Evolutionary conservation across 2,113 vertebrate genomes (phyloP), one percentile per base, ranked within the genome.

Genomic region (Stegostoma tigrinum): DNA sequence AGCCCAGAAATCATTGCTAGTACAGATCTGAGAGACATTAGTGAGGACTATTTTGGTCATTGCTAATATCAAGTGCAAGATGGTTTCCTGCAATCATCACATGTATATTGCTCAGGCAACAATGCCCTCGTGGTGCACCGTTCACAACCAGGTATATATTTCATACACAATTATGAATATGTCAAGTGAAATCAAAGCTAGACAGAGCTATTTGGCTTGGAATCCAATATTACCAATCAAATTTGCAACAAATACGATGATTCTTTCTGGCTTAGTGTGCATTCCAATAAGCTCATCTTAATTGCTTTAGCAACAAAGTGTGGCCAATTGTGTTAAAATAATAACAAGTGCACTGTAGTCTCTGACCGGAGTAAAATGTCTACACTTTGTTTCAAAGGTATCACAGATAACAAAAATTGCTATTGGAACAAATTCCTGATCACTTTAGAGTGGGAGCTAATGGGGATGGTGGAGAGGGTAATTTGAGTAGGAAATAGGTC

Each of bases 21-120:
- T 96, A 97, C 98, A 15, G 99, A 99, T 97, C 98, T 99, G 42
- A 97, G 99, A 0, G 99, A 99, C 85, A 91, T 98, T 34, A 95
- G 96, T 0, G 97, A 97, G 93, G 98, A 98, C 96, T 96, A 97
- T 95, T 99, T 99, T 96, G 97, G 96, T 45, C 97, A 97, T 96
- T 99, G 99, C 97, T 97, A 96, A 97, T 1, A n/a, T 93, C 61
- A 93, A 93, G 34, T 23, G 10, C 61, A 66, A 66, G 6, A 52
- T 95, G 94, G 10, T 17, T 95, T 48, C 94, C 94, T 72, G 68
- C 67, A 95, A 72, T 52, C 15, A 75, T 75, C 68, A 64, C 8
- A 27, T 24, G 5, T 24, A 95, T 48, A 75, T 72, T 72, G 38
- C 72, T 95, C 27, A 95, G 70, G 21, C 3, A 48, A 14, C 93